These are phyloP conservation scores for Pangasius macronema DNA, from an alignment of 2,797 vertebrate genomes.

Conservation along the genomic window DNA sequence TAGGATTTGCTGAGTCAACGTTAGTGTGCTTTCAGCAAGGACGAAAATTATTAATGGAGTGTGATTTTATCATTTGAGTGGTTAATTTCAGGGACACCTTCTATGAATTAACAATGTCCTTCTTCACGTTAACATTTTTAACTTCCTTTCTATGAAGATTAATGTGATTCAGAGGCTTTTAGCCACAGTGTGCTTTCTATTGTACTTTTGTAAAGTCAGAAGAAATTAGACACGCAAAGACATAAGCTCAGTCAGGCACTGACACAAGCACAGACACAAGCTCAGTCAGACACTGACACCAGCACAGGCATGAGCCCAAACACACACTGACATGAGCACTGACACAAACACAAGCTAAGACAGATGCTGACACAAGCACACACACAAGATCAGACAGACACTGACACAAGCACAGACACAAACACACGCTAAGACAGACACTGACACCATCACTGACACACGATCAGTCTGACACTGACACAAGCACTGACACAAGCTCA, in stretches of 20 bases:
- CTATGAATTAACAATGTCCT: slow-evolving; percentile 30
- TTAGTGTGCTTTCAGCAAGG: background rate
- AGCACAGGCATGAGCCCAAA: too few relatives aligned
- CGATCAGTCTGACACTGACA: background rate
- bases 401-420: background rate
- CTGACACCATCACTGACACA: background rate
- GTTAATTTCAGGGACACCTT: background rate
- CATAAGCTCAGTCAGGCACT: background rate
- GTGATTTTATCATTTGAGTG: slow-evolving; percentile 19
- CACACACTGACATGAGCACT: too few relatives aligned
- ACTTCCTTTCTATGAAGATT: slow-evolving; percentile 11
- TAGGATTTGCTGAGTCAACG: background rate
- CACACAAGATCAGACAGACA: background rate
- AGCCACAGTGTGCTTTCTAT: slow-evolving; percentile 10
- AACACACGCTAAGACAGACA: too few relatives aligned
- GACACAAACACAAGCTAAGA: too few relatives aligned
- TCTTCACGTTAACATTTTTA: slow-evolving; percentile 4
- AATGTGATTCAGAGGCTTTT: slow-evolving; percentile 13
- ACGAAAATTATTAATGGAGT: background rate
- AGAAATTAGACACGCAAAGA: background rate
- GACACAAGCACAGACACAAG: background rate
- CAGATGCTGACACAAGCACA: background rate
- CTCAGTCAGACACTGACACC: too few relatives aligned
- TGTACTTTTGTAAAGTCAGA: background rate
- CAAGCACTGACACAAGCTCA: background rate